Conservation (phyloP, 2,888 invertebrate genomes). For the Chirona hameri region DNA sequence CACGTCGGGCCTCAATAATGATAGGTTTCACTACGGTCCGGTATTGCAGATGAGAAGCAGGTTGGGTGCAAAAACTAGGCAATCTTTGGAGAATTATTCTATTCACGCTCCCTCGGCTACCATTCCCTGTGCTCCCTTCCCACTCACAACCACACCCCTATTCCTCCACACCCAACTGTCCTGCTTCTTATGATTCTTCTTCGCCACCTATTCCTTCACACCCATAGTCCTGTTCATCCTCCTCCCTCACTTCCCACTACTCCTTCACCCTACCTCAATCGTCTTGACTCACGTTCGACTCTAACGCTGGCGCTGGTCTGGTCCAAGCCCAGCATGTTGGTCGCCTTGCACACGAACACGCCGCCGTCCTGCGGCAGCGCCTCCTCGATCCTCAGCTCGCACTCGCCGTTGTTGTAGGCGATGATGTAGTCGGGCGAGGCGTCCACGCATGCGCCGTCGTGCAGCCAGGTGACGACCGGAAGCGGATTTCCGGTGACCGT, state of each 20-base stretch:
- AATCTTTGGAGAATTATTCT: too few species aligned
- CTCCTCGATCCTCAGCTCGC: slow-evolving; percentile 66
- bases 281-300: slow-evolving; percentile 61
- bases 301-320: slow-evolving; percentile 61
- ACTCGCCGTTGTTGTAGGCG: slow-evolving; percentile 77
- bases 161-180: too few species aligned
- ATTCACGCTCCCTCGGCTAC: too few species aligned
- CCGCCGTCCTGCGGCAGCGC: slow-evolving; percentile 64
- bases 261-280: background rate
- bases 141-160: too few species aligned
- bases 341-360: slow-evolving; percentile 65
- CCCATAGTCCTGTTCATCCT: background rate
- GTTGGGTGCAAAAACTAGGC: too few species aligned
- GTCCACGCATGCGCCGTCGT: slow-evolving; percentile 65
- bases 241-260: too few species aligned
- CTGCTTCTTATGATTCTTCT: too few species aligned
- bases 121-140: too few species aligned
- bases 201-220: too few species aligned
- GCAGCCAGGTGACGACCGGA: slow-evolving; percentile 76
- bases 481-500: slow-evolving; percentile 62
- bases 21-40: too few species aligned
- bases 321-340: slow-evolving; percentile 63
- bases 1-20: too few species aligned
- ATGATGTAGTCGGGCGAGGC: slow-evolving; percentile 68
- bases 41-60: too few species aligned